phyloP scores from a whole-genome alignment of 2,888 invertebrate genomes.

The Tachina grossa region DNA sequence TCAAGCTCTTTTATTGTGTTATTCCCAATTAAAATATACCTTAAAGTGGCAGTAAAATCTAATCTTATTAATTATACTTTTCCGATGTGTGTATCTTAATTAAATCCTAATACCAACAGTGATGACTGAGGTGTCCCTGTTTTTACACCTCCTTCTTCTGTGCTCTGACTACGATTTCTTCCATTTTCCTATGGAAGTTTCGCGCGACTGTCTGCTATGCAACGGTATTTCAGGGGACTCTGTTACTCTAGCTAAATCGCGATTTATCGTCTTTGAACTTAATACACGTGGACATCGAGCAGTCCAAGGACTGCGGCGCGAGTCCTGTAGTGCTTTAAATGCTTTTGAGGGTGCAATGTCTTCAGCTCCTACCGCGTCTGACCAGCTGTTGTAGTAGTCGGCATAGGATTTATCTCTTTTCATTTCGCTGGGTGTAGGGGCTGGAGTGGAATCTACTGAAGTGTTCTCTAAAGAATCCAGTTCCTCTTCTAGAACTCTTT shows the following conservation, averaged over 20 bases:
- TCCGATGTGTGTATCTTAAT: constrained; percentile 42
- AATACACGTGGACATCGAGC: constrained; percentile 86
- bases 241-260: constrained; percentile 83
- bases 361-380: constrained; percentile 77
- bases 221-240: constrained; percentile 81
- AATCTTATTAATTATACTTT: constrained; percentile 52
- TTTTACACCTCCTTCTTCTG: constrained; percentile 3
- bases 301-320: constrained; percentile 83
- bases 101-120: constrained; percentile 61
- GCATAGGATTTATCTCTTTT: constrained; percentile 82
- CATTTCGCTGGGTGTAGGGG: constrained; percentile 82
- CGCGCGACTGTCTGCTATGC: constrained; percentile 76
- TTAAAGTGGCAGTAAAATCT: constrained; percentile 51
- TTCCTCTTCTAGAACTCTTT: constrained; percentile 85
- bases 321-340: constrained; percentile 84
- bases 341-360: constrained; percentile 85
- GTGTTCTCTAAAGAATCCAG: constrained; percentile 83
- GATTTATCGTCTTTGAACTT: constrained; percentile 85
- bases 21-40: constrained; percentile 16
- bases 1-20: background rate
- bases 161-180: constrained; percentile 76
- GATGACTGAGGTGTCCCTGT: background rate
- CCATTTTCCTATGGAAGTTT: constrained; percentile 79
- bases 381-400: constrained; percentile 85
- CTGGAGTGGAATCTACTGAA: constrained; percentile 83